phyloP scores from a whole-genome alignment of 1,140 invertebrate genomes.

The Chironomus tepperi region DNA sequence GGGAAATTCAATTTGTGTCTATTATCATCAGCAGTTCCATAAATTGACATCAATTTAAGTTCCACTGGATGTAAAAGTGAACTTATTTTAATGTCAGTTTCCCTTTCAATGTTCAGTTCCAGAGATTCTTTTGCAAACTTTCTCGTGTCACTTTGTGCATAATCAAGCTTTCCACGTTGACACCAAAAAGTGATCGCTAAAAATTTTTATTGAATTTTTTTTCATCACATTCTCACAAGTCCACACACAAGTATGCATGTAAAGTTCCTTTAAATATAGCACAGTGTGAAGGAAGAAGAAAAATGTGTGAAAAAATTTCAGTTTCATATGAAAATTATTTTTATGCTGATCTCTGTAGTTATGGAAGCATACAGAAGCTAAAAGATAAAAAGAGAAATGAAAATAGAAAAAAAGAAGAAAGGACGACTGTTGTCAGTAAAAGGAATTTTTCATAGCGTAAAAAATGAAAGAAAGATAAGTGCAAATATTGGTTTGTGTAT shows the following conservation, averaged over 20 bases:
- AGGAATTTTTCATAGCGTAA: neutral
- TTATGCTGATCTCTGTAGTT: neutral
- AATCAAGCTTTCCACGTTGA: neutral
- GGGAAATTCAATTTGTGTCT: neutral
- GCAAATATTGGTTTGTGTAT: slow-evolving; percentile 6
- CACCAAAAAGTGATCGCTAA: no score
- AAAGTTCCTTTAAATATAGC: no score
- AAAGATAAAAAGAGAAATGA: no score
- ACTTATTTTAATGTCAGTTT: neutral
- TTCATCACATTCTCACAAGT: no score
- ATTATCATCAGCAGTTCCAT: neutral
- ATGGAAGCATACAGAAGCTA: neutral
- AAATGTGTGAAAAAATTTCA: neutral
- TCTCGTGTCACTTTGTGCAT: neutral
- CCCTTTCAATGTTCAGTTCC: neutral
- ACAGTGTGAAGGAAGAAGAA: neutral
- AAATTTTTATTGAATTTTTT: no score
- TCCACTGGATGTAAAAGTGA: neutral
- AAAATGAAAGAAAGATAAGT: neutral
- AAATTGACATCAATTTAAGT: neutral
- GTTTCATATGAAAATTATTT: neutral
- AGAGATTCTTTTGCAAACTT: neutral
- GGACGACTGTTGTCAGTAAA: neutral
- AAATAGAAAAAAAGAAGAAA: neutral
- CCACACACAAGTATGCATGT: no score